Percentiles rank a stretch among this genome's conserved stretches.
Evolutionary conservation across 2,797 vertebrate genomes (phyloP).

Genomic region (Anas bernieri): DNA sequence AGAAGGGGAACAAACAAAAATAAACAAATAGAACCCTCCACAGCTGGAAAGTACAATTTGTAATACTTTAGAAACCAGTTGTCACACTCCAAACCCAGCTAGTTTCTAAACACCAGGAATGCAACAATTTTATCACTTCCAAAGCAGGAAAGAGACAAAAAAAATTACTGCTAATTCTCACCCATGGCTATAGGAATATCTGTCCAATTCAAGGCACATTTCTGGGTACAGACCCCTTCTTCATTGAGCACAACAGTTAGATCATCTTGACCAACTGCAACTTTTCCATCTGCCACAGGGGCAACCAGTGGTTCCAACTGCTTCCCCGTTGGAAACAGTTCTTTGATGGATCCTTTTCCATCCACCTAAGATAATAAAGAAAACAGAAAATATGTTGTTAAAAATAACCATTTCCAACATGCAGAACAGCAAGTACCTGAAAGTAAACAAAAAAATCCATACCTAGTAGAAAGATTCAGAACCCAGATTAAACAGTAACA

Average conservation of each 20-base stretch:
- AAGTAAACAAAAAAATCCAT: neutral
- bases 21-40: neutral
- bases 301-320: conserved; percentile 95
- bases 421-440: neutral
- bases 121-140: neutral
- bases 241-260: conserved; percentile 96
- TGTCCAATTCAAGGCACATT: conserved; percentile 98
- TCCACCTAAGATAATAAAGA: conserved; percentile 86
- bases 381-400: neutral
- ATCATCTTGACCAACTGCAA: conserved; percentile 97
- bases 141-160: neutral
- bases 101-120: neutral
- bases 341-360: conserved; percentile 94
- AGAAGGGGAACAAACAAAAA: neutral
- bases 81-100: neutral
- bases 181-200: conserved; percentile 99
- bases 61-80: neutral
- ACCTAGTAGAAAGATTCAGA: neutral
- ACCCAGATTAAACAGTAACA: neutral
- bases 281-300: conserved; percentile 95
- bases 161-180: conserved; percentile 69
- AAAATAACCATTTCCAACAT: neutral
- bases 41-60: neutral
- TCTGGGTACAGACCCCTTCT: conserved; percentile 96
- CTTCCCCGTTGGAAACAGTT: conserved; percentile 97